Base-by-base conservation (phyloP, 1,140 invertebrate genomes). In the Achatina immaculata region DNA sequence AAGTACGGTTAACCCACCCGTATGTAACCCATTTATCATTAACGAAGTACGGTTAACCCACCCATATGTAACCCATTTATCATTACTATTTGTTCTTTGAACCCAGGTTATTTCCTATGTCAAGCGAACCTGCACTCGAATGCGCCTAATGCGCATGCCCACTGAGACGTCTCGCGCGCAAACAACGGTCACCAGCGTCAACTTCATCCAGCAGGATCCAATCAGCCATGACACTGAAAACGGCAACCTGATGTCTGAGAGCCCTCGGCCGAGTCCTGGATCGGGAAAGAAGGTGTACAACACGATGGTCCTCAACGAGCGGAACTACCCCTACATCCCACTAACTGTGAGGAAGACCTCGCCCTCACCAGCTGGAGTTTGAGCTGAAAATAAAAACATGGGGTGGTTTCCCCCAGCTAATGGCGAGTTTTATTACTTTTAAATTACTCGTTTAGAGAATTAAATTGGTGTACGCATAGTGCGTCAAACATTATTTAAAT, bases 181-280 rank as follows among this genome's bases (percentile, higher is more conserved):
- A 14, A 72, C 78, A 14, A 72, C 78, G 19, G 78, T 68, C 14
- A 80, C 78, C 43, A 80, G 78, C 45, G 68, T 80, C 66, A 69
- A 80, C 78, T 80, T 72, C 40, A 48, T 69, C 66, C 55, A 80
- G n/a, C 78, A 69, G 1, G 78, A 68, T 2, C 66, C 55, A 11
- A 68, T 72, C 66, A 80, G 78, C 68, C n/a, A 80, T 68, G 78
- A 80, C 7, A 80, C 66, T 45, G 78, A 80, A 36, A 80, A 80
- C 36, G 78, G 78, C n/a, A 80, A 34, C 43, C 31, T 72, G 28
- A 40, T 80, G 68, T 38, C 51, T 48, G 66, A 72, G 42, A 72
- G 65, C 28, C 78, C 78, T 28, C 45, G 76, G 36, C 62, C 76
- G 36, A 71, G 66, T 48, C 78, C 78, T 28, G 38, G n/a, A 0